These are phyloP conservation scores for Loriculus beryllinus DNA, from an alignment of 2,797 vertebrate species.

Conservation along the genomic window DNA sequence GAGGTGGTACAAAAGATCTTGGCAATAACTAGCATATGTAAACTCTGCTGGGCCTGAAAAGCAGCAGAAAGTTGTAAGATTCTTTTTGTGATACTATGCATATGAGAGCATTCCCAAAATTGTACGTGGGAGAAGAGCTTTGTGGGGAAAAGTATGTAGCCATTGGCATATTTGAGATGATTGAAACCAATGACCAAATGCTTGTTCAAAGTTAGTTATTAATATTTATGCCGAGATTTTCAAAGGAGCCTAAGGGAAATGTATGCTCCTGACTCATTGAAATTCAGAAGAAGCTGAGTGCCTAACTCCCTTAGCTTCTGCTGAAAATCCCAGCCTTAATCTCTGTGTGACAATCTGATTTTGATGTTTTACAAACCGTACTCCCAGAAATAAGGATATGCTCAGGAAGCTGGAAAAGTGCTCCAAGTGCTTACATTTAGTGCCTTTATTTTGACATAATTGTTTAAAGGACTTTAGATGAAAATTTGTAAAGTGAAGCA, in stretches of 20 bases:
- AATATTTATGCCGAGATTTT: constrained; percentile 52
- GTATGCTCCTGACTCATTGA: constrained; percentile 34
- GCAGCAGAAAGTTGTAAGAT: not conserved
- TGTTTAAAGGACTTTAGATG: constrained; percentile 33
- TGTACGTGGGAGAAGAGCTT: not conserved
- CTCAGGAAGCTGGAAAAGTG: not conserved
- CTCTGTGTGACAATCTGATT: constrained; percentile 52
- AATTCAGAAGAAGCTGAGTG: constrained; percentile 35
- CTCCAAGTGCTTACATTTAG: not conserved
- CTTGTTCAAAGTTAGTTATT: constrained; percentile 50
- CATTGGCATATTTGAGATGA: constrained; percentile 17
- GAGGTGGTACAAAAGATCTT: not conserved
- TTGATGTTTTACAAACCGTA: constrained; percentile 51
- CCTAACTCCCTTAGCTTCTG: constrained; percentile 53
- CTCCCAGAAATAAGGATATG: constrained; percentile 13
- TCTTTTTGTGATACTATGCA: not conserved
- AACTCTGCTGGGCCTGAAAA: not conserved
- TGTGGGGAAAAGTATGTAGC: not conserved
- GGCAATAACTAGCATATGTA: not conserved
- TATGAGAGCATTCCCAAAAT: not conserved
- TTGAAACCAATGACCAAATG: constrained; percentile 55
- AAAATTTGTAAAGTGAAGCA: constrained; percentile 54
- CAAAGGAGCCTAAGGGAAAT: constrained; percentile 45
- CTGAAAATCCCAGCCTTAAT: constrained; percentile 49
- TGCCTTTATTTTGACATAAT: constrained; percentile 48